Conservation (phyloP, 64 coral and sea anemone genomes). For the Stichodactyla helianthus region DNA sequence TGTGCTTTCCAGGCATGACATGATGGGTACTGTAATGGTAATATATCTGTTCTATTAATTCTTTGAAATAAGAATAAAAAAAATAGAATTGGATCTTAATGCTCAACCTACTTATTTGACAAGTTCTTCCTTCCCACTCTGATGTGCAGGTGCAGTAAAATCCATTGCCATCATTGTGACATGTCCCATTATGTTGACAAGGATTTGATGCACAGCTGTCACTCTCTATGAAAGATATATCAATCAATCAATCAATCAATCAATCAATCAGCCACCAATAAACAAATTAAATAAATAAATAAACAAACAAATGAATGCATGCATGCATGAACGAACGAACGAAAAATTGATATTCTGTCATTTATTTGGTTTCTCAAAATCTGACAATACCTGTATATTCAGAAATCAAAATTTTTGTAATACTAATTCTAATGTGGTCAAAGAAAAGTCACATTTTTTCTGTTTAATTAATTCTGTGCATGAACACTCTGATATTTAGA, state of each 20-base stretch:
- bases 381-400: too few species aligned
- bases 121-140: constrained; percentile 74
- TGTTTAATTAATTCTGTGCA: too few species aligned
- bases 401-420: too few species aligned
- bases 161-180: constrained; percentile 40
- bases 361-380: too few species aligned
- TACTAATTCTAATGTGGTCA: too few species aligned
- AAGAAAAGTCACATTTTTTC: too few species aligned
- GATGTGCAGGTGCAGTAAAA: constrained; percentile 72
- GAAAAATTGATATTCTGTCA: too few species aligned
- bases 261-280: not conserved
- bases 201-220: constrained; percentile 63
- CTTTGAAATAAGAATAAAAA: too few species aligned
- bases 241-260: not conserved
- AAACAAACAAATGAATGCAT: not conserved
- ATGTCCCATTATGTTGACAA: constrained; percentile 85
- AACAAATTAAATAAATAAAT: not conserved
- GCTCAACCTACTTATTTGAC: constrained; percentile 72
- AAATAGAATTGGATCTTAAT: not conserved
- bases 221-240: constrained; percentile 34
- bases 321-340: not conserved
- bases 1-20: too few species aligned
- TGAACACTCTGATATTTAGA: too few species aligned
- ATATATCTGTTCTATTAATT: too few species aligned
- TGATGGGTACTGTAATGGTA: too few species aligned